Base-by-base conservation (phyloP, 2,797 vertebrate species). In the Echiichthys vipera region DNA sequence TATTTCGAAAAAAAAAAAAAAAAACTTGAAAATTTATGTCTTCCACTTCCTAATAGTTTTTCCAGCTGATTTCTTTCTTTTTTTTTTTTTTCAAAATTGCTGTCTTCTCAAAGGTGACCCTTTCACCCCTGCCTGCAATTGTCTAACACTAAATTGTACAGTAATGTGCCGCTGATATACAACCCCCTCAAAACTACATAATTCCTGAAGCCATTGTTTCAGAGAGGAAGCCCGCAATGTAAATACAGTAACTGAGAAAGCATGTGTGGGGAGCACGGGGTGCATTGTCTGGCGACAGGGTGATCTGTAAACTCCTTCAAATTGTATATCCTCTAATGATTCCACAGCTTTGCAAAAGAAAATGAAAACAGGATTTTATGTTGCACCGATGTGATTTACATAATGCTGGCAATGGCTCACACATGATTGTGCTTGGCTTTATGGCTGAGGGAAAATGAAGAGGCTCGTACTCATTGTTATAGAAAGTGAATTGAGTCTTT, bases 241-340 rank as follows among this genome's bases (percentile, higher is more conserved):
- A 98, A 98, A 98, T 97, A 97, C 93, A 94, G 94, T 96, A 95
- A 96, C 93, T 92, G 91, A 96, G 96, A 97, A 96, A 97, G 95
- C 96, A 96, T 96, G 96, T 97, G 87, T 94, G 94, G 94, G 92
- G 87, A 82, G 90, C 88, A 58, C 80, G 77, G 93, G 93, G 95
- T 94, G 94, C 94, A 94, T 91, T 81, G 75, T 89, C 85, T 89
- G 71, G 84, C 32, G 59, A 86, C 27, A 46, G 78, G 85, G 81
- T 89, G 82, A 92, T 91, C 83, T 83, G 88, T 87, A 91, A 90
- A 91, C 89, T 89, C 87, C 84, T 78, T 90, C 83, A 89, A 88
- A 93, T 90, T 89, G 84, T 85, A 90, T 90, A 91, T 93, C 88
- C 87, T 86, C 86, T 90, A 93, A 93, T 92, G 90, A 92, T 91